Evolutionary conservation across 2,113 vertebrate species (phyloP).

Genomic region (Calypte anna): DNA sequence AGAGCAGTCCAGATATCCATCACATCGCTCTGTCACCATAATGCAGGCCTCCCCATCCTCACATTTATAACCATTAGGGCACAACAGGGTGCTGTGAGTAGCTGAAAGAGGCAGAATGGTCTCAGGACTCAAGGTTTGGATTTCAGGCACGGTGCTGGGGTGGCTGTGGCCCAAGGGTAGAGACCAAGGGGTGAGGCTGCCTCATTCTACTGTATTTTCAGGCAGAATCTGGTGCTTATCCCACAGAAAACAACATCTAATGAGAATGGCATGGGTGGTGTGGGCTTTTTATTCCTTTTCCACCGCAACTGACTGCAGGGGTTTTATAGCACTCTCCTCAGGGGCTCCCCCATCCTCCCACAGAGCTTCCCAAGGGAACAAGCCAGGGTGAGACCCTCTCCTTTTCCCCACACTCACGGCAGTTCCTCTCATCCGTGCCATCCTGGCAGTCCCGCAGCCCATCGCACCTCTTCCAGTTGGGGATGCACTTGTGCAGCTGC

Average conservation of each 20-base stretch:
- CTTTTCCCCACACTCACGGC: constrained; percentile 81
- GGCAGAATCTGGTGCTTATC: not conserved
- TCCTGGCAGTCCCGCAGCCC: constrained; percentile 88
- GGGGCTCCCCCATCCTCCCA: not conserved
- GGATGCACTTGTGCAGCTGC: constrained; percentile 86
- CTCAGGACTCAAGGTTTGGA: not conserved
- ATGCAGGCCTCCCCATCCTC: constrained; percentile 90
- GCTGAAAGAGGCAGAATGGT: constrained; percentile 74
- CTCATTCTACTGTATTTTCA: not conserved
- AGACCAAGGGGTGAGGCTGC: not conserved
- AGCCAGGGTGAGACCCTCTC: fast-evolving
- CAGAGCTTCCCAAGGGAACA: not conserved
- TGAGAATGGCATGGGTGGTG: fast-evolving
- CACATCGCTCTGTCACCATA: constrained; percentile 83
- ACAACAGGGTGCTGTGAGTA: constrained; percentile 83
- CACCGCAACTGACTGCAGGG: not conserved
- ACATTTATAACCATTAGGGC: constrained; percentile 82
- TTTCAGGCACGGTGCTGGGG: not conserved
- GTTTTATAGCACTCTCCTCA: not conserved
- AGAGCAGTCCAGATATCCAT: constrained; percentile 92
- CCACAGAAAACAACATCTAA: not conserved
- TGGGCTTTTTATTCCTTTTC: not conserved
- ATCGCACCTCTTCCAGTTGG: constrained; percentile 92
- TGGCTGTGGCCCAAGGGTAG: not conserved
- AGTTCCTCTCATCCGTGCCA: constrained; percentile 86